Evolutionary conservation across 2,888 invertebrate species (phyloP), one percentile per base, ranked within the genome.

Genomic region (Horisme vitalbata): DNA sequence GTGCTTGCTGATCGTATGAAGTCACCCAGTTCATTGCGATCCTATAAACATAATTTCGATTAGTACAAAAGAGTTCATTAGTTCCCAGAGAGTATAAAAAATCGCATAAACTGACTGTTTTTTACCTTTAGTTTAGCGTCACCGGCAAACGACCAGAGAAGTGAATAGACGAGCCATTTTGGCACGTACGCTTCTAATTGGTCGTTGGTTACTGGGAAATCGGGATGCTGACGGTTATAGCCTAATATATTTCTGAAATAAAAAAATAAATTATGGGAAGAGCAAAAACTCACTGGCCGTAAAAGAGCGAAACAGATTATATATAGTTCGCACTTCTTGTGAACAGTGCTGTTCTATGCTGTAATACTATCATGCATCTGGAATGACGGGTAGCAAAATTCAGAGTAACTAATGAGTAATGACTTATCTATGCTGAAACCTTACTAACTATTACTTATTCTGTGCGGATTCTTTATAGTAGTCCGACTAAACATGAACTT

Each of bases 81-180:
- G 6, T 18, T 4, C 18, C 4, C 1, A 18, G 5, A 5, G 6
- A 18, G 4, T 18, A 1, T 5, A 18, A 4, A 1, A 18, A 5
- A 6, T 4, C 26, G 7, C 3, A 3, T 1, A n/a, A n/a, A 23
- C 8, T 26, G 5, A 26, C 5, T 11, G 6, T 11, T 10, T 18
- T 7, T 83, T 52, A 97, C 96, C 91, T 98, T 99, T 31, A 99
- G 92, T 81, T 98, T 98, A 27, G 99, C 98, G 83, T 99, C 99
- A 18, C 99, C 99, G 52, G 98, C 95, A 71, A 99, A 98, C 44
- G 99, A 97, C 99, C 99, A 99, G 4, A 99, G 89, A 27, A 99
- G 85, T 0, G 97, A 96, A 75, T 98, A 98, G 0, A 99, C 93
- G 48, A 99, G 91, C 77, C 96, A 95, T 74, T 98, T 98, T 0